These are phyloP conservation scores for Solea solea DNA, from an alignment of 2,113 vertebrate genomes.

Conservation along the genomic window DNA sequence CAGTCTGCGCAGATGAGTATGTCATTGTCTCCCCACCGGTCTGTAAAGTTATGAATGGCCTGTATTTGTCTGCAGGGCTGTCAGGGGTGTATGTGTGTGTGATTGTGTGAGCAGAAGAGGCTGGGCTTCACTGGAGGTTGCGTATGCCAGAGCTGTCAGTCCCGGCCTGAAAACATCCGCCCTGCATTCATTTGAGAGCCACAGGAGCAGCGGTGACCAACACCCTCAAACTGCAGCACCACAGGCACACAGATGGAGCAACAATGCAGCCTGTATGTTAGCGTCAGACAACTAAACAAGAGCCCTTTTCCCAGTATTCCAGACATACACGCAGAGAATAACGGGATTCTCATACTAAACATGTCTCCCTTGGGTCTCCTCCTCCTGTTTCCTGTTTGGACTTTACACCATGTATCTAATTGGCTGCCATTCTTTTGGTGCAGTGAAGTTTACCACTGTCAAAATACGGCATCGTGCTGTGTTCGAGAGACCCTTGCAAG, in stretches of 20 bases:
- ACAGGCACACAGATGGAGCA: constrained; percentile 48
- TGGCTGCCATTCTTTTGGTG: constrained; percentile 25
- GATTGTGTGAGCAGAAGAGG: neutral
- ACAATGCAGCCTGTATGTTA: constrained; percentile 57
- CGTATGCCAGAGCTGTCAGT: constrained; percentile 32
- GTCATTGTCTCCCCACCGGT: constrained; percentile 19
- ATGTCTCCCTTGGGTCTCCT: constrained; percentile 65
- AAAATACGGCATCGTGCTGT: constrained; percentile 58
- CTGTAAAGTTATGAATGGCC: constrained; percentile 32
- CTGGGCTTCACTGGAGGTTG: neutral
- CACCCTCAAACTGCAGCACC: constrained; percentile 46
- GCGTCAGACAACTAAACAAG: constrained; percentile 35
- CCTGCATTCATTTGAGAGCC: constrained; percentile 35
- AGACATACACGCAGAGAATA: constrained; percentile 47
- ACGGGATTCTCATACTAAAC: constrained; percentile 71
- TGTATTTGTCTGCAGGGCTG: constrained; percentile 5
- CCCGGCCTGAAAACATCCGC: constrained; percentile 33
- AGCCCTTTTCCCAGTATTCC: constrained; percentile 45
- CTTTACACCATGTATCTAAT: constrained; percentile 45
- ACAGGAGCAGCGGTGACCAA: constrained; percentile 25
- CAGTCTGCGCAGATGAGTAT: constrained; percentile 1
- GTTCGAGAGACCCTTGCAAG: constrained; percentile 41
- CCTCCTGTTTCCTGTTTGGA: constrained; percentile 77
- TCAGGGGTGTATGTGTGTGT: neutral
- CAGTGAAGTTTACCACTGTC: constrained; percentile 47